Percentiles rank a stretch among this genome's conserved stretches.
phyloP scores from a whole-genome alignment of 2,797 vertebrate species.

The Falco cherrug region DNA sequence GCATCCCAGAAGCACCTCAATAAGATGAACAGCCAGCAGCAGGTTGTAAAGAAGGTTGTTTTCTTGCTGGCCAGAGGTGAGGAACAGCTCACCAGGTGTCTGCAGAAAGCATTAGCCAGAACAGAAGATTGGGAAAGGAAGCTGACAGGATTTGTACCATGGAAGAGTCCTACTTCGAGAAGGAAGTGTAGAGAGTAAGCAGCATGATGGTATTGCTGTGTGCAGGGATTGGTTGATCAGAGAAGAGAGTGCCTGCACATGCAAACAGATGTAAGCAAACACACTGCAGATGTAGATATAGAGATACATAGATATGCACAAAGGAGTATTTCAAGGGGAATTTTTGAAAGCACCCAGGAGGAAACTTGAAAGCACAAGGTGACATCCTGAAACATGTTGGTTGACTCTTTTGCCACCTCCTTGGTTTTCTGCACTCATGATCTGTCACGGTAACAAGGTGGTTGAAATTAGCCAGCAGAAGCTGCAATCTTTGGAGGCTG shows the following conservation, averaged over 20 bases:
- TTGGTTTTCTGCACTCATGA: background rate
- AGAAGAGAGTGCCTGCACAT: background rate
- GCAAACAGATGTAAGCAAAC: background rate
- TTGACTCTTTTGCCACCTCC: background rate
- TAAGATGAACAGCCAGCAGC: background rate
- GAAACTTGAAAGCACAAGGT: background rate
- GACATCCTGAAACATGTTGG: background rate
- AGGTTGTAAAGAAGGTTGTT: background rate
- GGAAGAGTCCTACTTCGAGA: background rate
- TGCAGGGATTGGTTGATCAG: background rate
- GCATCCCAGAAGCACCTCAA: background rate
- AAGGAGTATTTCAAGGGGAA: background rate
- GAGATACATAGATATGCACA: background rate
- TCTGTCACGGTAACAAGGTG: background rate
- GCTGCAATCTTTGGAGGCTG: background rate
- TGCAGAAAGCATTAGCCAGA: background rate
- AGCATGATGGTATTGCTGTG: background rate
- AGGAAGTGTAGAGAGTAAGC: background rate
- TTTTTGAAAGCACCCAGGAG: background rate
- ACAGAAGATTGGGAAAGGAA: background rate
- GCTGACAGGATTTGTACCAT: background rate
- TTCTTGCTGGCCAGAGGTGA: background rate
- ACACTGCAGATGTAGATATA: accelerated
- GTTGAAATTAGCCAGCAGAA: background rate
- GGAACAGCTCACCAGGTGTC: background rate